These are phyloP conservation scores for Polypedilum vanderplanki DNA, from an alignment of 1,140 invertebrate species.

Conservation along the genomic window DNA sequence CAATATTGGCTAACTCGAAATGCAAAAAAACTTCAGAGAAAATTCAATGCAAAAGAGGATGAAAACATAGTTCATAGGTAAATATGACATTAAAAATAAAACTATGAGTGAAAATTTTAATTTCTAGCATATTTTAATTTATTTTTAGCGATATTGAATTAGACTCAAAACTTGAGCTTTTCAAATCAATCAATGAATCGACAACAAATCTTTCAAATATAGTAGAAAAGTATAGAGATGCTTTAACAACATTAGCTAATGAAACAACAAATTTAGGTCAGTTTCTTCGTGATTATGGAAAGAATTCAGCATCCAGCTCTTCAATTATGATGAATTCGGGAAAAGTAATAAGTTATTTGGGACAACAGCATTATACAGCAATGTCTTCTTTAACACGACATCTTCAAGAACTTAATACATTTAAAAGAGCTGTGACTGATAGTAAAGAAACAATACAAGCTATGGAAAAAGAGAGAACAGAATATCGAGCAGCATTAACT, in stretches of 20 bases:
- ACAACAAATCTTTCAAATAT: constrained; percentile 81
- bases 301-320: constrained; percentile 71
- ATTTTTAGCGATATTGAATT: constrained; percentile 71
- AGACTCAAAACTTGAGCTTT: constrained; percentile 95
- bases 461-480: constrained; percentile 94
- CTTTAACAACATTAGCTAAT: constrained; percentile 86
- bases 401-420: constrained; percentile 96
- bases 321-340: constrained; percentile 92
- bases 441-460: constrained; percentile 68
- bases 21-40: constrained; percentile 68
- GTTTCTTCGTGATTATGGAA: constrained; percentile 92
- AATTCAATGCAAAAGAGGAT: constrained; percentile 96
- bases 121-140: constrained; percentile 15
- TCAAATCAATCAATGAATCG: constrained; percentile 89
- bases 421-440: constrained; percentile 90
- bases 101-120: background rate
- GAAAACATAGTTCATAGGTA: constrained; percentile 70
- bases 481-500: constrained; percentile 89
- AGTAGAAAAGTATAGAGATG: constrained; percentile 91
- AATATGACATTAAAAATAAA: background rate
- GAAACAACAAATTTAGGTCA: constrained; percentile 93
- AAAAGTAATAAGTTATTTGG: constrained; percentile 89
- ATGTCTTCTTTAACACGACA: constrained; percentile 80
- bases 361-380: constrained; percentile 85
- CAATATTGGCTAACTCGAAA: constrained; percentile 99